phyloP scores from a whole-genome alignment of 2,888 invertebrate genomes.

The Folsomia candida region DNA sequence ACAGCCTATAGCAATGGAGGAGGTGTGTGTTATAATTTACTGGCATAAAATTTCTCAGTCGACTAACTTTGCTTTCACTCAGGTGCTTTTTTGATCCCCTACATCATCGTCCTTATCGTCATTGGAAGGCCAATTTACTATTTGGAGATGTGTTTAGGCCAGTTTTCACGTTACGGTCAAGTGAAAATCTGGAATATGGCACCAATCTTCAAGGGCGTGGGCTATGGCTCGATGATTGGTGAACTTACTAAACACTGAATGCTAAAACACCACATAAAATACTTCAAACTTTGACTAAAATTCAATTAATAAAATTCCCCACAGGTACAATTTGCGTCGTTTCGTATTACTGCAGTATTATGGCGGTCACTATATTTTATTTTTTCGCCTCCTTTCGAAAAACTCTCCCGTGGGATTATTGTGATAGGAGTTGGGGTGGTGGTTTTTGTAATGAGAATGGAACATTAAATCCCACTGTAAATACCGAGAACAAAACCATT shows the following conservation, averaged over 20 bases:
- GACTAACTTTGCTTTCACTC: conserved; percentile 35
- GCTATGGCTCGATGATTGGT: too few relatives aligned
- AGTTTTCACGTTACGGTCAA: conserved; percentile 58
- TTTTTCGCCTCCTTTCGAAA: conserved; percentile 66
- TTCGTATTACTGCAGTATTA: conserved; percentile 76
- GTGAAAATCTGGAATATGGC: conserved; percentile 56
- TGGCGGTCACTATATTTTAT: conserved; percentile 72
- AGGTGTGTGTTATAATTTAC: too few relatives aligned
- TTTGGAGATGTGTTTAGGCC: too few relatives aligned
- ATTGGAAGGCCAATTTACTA: conserved; percentile 55
- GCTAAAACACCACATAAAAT: too few relatives aligned
- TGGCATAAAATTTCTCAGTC: too few relatives aligned
- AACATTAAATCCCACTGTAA: too few relatives aligned
- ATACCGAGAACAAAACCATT: too few relatives aligned
- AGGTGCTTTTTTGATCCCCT: conserved; percentile 52
- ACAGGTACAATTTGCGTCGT: conserved; percentile 63
- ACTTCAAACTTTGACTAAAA: too few relatives aligned
- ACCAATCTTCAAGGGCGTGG: conserved; percentile 52
- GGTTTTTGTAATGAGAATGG: not conserved
- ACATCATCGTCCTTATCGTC: conserved; percentile 52
- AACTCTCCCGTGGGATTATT: conserved; percentile 31
- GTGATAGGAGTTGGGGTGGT: conserved; percentile 33
- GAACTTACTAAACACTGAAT: too few relatives aligned
- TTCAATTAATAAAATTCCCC: too few relatives aligned
- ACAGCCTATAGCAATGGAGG: too few relatives aligned